These are phyloP conservation scores for Linurgus olivaceus DNA, from an alignment of 2,797 vertebrate genomes.

Conservation along the genomic window DNA sequence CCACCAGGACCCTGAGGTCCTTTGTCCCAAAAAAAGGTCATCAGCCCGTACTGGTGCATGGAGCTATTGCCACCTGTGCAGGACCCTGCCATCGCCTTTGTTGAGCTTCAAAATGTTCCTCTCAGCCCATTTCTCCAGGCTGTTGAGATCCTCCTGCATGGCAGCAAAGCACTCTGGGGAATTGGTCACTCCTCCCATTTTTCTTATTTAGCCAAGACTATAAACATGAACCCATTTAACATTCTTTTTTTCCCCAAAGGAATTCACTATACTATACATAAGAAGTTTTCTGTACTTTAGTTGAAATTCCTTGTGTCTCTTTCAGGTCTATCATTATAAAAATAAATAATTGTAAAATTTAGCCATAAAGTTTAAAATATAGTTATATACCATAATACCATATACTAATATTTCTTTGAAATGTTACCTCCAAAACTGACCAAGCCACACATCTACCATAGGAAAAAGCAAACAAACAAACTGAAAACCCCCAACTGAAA, in stretches of 20 bases:
- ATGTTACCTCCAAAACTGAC: background rate
- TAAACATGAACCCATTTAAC: background rate
- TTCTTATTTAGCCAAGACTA: background rate
- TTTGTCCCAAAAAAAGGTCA: background rate
- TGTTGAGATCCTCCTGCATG: background rate
- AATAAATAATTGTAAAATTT: background rate
- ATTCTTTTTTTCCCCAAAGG: background rate
- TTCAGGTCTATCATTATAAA: background rate
- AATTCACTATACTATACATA: background rate
- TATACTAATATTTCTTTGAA: background rate
- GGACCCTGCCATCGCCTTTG: background rate
- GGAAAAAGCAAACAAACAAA: background rate
- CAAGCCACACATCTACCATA: background rate
- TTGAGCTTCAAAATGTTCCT: background rate
- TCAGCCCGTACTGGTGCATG: background rate
- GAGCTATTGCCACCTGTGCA: background rate
- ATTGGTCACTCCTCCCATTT: background rate
- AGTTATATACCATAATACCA: background rate
- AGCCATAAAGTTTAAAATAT: background rate
- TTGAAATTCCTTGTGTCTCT: background rate
- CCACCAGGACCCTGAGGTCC: background rate
- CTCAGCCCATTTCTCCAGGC: background rate
- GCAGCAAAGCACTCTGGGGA: background rate
- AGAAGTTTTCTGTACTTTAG: background rate
- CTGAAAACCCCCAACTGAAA: background rate